A percentile compares a stretch with the other conserved stretches of the same genome.
Conservation (phyloP, 1,140 invertebrate genomes). For the Tetragonula clypearis region DNA sequence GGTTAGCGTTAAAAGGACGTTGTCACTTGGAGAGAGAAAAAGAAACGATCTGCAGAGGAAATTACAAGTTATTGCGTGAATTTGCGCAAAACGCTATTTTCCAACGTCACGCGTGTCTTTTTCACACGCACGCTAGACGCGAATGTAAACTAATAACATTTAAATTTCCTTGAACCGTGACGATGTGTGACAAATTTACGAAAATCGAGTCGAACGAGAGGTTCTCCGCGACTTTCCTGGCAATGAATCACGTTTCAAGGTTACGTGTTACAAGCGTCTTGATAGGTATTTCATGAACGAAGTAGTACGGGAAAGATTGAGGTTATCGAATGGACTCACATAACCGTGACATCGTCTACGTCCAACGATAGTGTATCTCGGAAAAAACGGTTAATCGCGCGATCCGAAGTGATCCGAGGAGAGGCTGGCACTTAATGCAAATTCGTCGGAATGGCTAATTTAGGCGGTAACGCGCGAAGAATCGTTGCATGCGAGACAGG, state of each 20-base stretch:
- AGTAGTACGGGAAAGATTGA: conserved; percentile 65
- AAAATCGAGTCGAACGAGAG: not conserved
- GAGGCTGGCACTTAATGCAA: not conserved
- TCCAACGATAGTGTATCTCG: conserved; percentile 2
- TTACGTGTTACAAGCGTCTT: conserved; percentile 47
- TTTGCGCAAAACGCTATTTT: conserved; percentile 27
- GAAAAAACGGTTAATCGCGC: not conserved
- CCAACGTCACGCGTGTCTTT: not conserved
- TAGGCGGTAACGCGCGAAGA: conserved; percentile 15
- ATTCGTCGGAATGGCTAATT: not conserved
- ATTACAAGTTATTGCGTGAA: conserved; percentile 30
- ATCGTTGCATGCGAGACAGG: conserved; percentile 20
- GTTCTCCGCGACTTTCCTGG: not conserved
- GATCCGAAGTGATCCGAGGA: not conserved
- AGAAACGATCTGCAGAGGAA: not conserved
- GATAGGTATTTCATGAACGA: conserved; percentile 28
- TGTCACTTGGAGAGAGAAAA: not conserved
- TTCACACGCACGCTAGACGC: not conserved
- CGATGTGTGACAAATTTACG: too few relatives aligned
- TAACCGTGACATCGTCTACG: conserved; percentile 53
- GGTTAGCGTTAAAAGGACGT: not conserved
- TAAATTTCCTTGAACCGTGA: not conserved
- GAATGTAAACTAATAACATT: not conserved
- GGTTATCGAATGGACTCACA: conserved; percentile 68
- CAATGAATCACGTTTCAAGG: conserved; percentile 54